Evolutionary conservation across 2,888 invertebrate genomes (phyloP).

Genomic region (Nebria salina): DNA sequence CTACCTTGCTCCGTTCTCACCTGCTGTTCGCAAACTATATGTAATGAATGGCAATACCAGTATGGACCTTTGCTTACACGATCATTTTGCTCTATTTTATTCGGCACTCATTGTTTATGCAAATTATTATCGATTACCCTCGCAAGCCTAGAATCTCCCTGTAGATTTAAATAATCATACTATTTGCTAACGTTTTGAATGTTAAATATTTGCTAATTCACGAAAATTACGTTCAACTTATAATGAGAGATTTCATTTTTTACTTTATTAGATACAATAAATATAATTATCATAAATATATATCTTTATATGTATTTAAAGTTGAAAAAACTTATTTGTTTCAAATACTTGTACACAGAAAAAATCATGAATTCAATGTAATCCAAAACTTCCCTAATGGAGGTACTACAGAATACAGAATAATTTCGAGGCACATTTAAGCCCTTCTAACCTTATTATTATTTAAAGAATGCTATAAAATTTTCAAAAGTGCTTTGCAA

Average conservation of each 20-base stretch:
- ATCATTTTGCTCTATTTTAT: conserved; percentile 6
- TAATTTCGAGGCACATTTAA: not conserved
- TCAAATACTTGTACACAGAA: too few species aligned
- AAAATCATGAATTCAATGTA: not conserved
- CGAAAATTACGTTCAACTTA: not conserved
- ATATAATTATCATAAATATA: too few species aligned
- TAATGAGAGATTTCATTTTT: not conserved
- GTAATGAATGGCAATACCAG: not conserved
- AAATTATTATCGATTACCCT: not conserved
- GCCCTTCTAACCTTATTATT: not conserved
- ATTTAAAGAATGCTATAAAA: not conserved
- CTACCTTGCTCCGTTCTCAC: not conserved
- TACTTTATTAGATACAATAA: too few species aligned
- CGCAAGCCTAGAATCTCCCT: not conserved
- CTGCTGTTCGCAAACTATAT: not conserved
- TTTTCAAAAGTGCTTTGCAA: not conserved
- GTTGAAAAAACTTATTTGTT: too few species aligned
- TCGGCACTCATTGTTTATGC: conserved; percentile 9
- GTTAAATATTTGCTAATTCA: not conserved
- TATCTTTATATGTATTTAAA: too few species aligned
- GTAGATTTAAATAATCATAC: not conserved
- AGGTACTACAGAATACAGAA: not conserved
- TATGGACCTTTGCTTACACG: not conserved
- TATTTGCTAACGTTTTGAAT: not conserved
- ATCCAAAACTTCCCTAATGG: not conserved